These are phyloP conservation scores for Alces alces DNA, from an alignment of 2,113 vertebrate genomes.

Conservation along the genomic window DNA sequence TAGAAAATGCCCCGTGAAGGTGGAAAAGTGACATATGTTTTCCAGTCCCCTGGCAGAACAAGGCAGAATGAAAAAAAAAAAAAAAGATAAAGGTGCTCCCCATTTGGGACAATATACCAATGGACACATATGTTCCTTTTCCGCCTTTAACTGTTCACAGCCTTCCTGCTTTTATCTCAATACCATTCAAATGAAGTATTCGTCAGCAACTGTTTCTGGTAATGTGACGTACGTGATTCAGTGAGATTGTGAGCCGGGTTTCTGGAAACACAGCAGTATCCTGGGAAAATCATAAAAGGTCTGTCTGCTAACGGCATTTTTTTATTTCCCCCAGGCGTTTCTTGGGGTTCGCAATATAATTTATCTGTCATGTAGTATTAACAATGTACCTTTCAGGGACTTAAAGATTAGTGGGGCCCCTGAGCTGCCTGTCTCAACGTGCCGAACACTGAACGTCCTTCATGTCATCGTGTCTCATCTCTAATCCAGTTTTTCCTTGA, in stretches of 20 bases:
- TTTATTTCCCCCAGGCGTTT: constrained; percentile 73
- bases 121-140: constrained; percentile 63
- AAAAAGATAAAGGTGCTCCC: constrained; percentile 68
- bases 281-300: constrained; percentile 50
- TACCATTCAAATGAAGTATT: constrained; percentile 65
- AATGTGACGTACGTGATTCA: constrained; percentile 46
- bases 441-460: not conserved
- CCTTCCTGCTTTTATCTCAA: constrained; percentile 58
- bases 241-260: not conserved
- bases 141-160: constrained; percentile 51
- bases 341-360: constrained; percentile 61
- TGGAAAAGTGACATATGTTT: constrained; percentile 83
- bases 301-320: constrained; percentile 45
- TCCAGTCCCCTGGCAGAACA: constrained; percentile 71
- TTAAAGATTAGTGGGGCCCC: constrained; percentile 58
- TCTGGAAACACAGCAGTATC: constrained; percentile 37
- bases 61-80: constrained; percentile 68
- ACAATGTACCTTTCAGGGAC: constrained; percentile 71
- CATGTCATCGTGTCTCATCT: not conserved
- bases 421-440: constrained; percentile 31
- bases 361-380: constrained; percentile 67
- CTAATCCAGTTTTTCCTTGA: constrained; percentile 55
- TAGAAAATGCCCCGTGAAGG: constrained; percentile 83
- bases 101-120: constrained; percentile 44
- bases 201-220: constrained; percentile 62